phyloP scores from a whole-genome alignment of 2,888 invertebrate species.

The Crossocerus cetratus region DNA sequence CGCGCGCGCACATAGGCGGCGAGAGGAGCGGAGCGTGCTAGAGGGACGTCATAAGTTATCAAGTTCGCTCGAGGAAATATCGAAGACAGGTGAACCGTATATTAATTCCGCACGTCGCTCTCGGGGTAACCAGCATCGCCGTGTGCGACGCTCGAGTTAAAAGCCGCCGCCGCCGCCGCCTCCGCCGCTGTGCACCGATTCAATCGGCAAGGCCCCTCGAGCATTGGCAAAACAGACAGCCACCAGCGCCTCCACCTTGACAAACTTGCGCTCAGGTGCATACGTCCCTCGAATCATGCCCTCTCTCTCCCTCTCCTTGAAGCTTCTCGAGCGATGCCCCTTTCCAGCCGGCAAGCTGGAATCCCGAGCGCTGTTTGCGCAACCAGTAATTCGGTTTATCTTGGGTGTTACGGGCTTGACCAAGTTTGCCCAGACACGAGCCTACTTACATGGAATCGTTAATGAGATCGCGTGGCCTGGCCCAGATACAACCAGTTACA shows the following conservation, averaged over 20 bases:
- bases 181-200: conserved; percentile 37
- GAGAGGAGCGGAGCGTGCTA: background rate
- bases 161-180: conserved; percentile 24
- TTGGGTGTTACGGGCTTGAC: background rate
- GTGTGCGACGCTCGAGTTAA: conserved; percentile 29
- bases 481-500: background rate
- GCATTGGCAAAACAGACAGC: conserved; percentile 38
- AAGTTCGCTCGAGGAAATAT: conserved; percentile 30
- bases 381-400: conserved; percentile 15
- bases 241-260: conserved; percentile 23
- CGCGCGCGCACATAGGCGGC: too few species aligned
- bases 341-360: background rate
- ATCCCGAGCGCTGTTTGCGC: conserved; percentile 9
- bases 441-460: conserved; percentile 2
- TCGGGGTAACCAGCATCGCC: conserved; percentile 12
- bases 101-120: conserved; percentile 32
- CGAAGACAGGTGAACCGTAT: conserved; percentile 31
- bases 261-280: conserved; percentile 32
- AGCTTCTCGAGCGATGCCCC: background rate
- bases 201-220: conserved; percentile 40
- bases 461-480: background rate
- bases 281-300: background rate
- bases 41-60: conserved; percentile 26
- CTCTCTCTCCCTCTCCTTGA: too few species aligned
- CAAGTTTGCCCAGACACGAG: conserved; percentile 8